Evolutionary conservation across 35 echinoderm and acorn worm genomes (phyloP).

Genomic region (Ptychodera flava): DNA sequence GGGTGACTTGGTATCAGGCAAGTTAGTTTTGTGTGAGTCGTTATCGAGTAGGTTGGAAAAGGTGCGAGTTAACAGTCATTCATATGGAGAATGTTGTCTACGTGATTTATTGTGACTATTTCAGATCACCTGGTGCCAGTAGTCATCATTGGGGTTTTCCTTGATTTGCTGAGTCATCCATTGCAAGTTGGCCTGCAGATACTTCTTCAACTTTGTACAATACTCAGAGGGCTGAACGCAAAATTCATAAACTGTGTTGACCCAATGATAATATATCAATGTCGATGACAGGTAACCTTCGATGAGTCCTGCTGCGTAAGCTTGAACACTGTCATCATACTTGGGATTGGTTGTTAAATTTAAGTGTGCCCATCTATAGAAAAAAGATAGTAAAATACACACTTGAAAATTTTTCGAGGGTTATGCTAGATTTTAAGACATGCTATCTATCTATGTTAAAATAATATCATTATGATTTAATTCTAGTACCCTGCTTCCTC

Average conservation of each 20-base stretch:
- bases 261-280: slow-evolving; percentile 66
- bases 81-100: too few relatives aligned
- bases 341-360: slow-evolving; percentile 50
- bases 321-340: slow-evolving; percentile 45
- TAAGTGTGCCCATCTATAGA: slow-evolving; percentile 56
- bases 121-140: slow-evolving; percentile 73
- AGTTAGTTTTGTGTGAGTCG: too few relatives aligned
- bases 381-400: not conserved
- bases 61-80: too few relatives aligned
- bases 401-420: not conserved
- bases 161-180: slow-evolving; percentile 58
- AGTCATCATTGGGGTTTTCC: slow-evolving; percentile 44
- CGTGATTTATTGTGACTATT: too few relatives aligned
- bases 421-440: not conserved
- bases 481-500: not conserved
- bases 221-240: slow-evolving; percentile 27
- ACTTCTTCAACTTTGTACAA: slow-evolving; percentile 34
- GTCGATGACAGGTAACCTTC: slow-evolving; percentile 46
- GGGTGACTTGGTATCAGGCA: too few relatives aligned
- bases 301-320: slow-evolving; percentile 58
- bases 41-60: too few relatives aligned
- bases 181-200: slow-evolving; percentile 37
- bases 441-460: not conserved
- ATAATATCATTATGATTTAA: not conserved
- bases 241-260: slow-evolving; percentile 46